These are phyloP conservation scores for Conus betulinus DNA, from an alignment of 1,140 invertebrate genomes.

Conservation along the genomic window DNA sequence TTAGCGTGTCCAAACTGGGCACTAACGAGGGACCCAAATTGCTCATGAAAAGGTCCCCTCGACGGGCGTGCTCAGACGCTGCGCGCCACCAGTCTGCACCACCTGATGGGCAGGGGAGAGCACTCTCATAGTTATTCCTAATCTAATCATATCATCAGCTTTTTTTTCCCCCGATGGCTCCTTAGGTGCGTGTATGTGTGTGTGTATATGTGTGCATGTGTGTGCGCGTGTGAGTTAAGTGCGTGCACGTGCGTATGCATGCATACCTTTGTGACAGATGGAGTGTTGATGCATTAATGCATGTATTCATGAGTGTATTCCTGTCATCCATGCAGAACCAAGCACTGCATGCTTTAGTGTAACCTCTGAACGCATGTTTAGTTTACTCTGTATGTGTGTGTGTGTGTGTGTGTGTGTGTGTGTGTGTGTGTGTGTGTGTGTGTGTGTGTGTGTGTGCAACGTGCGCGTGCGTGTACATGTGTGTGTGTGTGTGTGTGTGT, in stretches of 20 bases:
- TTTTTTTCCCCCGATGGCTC: background rate
- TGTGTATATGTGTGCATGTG: background rate
- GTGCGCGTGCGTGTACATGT: no score
- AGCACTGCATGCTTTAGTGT: no score
- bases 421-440: no score
- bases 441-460: no score
- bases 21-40: constrained; percentile 29
- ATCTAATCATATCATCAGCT: background rate
- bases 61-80: constrained; percentile 52
- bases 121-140: background rate
- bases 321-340: no score
- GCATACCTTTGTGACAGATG: background rate
- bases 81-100: constrained; percentile 58
- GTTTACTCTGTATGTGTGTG: no score
- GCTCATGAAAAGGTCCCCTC: constrained; percentile 37
- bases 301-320: no score
- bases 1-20: constrained; percentile 24
- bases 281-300: background rate
- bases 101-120: constrained; percentile 45
- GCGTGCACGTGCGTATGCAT: background rate
- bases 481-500: no score
- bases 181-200: background rate
- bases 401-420: no score
- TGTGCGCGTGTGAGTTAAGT: background rate
- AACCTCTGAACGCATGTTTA: no score